Evolutionary conservation across 2,888 invertebrate species (phyloP), one percentile per base, ranked within the genome.

Genomic region (Gortyna flavago): DNA sequence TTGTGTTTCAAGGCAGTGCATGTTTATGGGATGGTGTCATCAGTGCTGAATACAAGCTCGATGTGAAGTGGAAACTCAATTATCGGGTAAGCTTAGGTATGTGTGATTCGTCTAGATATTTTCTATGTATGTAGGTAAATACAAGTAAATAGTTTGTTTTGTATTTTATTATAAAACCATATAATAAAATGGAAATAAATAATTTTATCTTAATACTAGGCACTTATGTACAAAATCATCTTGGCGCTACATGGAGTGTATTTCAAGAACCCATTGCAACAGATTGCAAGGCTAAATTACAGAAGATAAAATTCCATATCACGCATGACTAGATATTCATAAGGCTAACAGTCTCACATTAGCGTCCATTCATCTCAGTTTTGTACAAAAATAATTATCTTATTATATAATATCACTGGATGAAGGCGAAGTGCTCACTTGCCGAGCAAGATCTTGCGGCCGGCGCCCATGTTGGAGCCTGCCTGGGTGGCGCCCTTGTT

Each of bases 401-500:
- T 96, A 96, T 91, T 92, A 80, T 91, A 91, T 96, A 96, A 93
- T 96, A 96, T 96, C 96, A 96, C 96, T 95, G 93, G 92, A 88
- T 90, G 92, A 88, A 88, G 85, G 88, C 75, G 80, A 79, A 79
- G 81, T 86, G 90, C 92, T 97, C 97, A 99, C 98, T 99, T 99
- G 97, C 98, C 98, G 93, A 99, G 97, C 92, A 99, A 97, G 96
- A 99, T 99, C 95, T 99, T 99, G 93, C 99, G 98, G 90, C 98
- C 98, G 87, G 99, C 99, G 85, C 99, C 99, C 80, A 99, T 97
- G 95, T 98, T 99, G 94, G 98, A 97, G 48, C 99, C 99, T 48
- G 99, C 98, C 96, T 99, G 99, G 81, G 98, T 98, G 89, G 99
- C 99, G 65, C 99, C 99, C 96, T 99, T 99, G 98, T 99, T 99